Percentiles rank a stretch among this genome's conserved stretches.
These are phyloP conservation scores for Scomber scombrus DNA, from an alignment of 2,113 vertebrate genomes.

Conservation along the genomic window DNA sequence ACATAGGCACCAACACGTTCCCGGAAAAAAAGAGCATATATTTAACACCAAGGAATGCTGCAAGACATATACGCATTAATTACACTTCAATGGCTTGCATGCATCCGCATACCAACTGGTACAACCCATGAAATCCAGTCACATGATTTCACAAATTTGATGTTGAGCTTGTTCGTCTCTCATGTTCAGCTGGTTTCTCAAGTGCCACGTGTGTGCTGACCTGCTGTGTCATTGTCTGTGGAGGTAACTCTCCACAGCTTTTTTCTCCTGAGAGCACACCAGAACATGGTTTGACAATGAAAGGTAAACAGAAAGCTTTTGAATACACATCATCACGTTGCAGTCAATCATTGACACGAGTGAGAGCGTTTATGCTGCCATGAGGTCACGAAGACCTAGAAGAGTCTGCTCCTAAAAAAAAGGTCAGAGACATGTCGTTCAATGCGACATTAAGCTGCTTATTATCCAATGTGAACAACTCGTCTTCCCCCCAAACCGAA, in stretches of 20 bases:
- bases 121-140: neutral
- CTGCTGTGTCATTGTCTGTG: slow-evolving; percentile 4
- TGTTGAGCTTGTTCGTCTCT: neutral
- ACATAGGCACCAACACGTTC: slow-evolving; percentile 12
- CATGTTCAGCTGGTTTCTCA: neutral
- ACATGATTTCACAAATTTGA: slow-evolving; percentile 10
- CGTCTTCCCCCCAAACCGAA: slow-evolving; percentile 1
- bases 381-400: slow-evolving; percentile 1
- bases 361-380: neutral
- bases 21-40: neutral
- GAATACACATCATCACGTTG: neutral
- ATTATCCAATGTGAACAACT: slow-evolving; percentile 18
- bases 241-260: neutral
- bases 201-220: neutral
- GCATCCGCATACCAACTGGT: neutral
- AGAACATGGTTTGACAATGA: slow-evolving; percentile 6
- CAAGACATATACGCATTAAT: neutral
- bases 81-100: neutral
- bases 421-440: slow-evolving; percentile 10
- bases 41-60: neutral
- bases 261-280: neutral
- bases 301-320: neutral
- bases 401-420: slow-evolving; percentile 12
- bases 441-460: slow-evolving; percentile 5
- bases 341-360: slow-evolving; percentile 46